Evolutionary conservation across 2,113 vertebrate species (phyloP), one percentile per base, ranked within the genome.

Genomic region (Maccullochella peelii): DNA sequence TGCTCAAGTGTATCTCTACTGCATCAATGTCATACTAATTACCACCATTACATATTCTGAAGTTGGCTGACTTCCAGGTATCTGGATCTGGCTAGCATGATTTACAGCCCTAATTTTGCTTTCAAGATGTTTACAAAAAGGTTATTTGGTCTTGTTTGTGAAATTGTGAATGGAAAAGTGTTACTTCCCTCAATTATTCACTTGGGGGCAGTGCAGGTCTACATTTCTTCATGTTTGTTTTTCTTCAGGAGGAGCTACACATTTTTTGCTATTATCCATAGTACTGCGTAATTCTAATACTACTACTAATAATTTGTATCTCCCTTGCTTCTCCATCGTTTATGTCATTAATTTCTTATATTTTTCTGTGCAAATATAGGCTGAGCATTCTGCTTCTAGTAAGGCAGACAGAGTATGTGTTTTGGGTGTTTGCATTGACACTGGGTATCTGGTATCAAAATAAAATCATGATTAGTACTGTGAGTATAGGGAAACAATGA

Each of bases 151-250:
- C 20, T 33, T 47, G 58, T 54, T 47, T 8, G 20, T 72, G 15
- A 27, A 20, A 42, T 36, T 74, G 70, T 38, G 11, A 4, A 0
- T 38, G 2, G 1, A 52, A 38, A 27, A 23, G 2, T 55, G 20
- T 40, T 44, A 58, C 20, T 63, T 75, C 59, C 54, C 15, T 21
- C 16, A 0, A 36, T 42, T 72, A 27, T 79, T 66, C 90, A 91
- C 90, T 87, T 77, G 90, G 59, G 68, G 86, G 93, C 88, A 92
- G 85, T 83, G 67, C 47, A 79, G 27, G 10, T 52, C 55, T 55
- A 50, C 0, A 8, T 33, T 58, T 36, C 20, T 27, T 20, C 18
- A 42, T 3, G 10, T 16, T 14, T 16, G n/a, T n/a, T n/a, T n/a
- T n/a, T n/a, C n/a, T n/a, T 18, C 7, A 54, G 25, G 14, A 33